A percentile compares a stretch with the other conserved stretches of the same genome.
Evolutionary conservation across 2,797 vertebrate genomes (phyloP).

Genomic region (Philypnodon macrostomus): DNA sequence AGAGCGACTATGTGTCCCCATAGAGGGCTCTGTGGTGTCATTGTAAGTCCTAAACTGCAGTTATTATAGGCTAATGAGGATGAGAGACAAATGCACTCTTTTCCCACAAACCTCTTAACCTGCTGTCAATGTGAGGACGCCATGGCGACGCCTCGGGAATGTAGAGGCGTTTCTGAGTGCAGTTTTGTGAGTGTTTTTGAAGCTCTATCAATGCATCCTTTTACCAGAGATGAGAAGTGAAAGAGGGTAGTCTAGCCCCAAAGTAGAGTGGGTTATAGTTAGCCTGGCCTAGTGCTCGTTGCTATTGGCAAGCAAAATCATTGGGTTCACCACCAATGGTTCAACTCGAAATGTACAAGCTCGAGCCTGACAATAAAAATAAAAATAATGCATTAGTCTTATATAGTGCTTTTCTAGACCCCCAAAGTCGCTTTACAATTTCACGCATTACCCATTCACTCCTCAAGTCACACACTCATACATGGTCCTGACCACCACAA

Average conservation of each 20-base stretch:
- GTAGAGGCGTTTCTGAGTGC: conserved; percentile 58
- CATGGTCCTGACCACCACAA: no score
- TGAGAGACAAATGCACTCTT: conserved; percentile 64
- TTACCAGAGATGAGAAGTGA: conserved; percentile 26
- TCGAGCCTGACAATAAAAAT: no score
- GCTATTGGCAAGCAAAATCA: no score
- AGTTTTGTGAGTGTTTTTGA: conserved; percentile 50
- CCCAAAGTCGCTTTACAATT: no score
- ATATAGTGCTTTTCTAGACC: no score
- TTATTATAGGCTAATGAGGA: conserved; percentile 63
- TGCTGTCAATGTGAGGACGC: conserved; percentile 68
- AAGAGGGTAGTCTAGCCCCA: no score
- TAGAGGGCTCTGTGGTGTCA: conserved; percentile 56
- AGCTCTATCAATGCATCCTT: conserved; percentile 61
- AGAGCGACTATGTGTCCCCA: conserved; percentile 22
- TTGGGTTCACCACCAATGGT: no score
- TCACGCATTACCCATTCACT: no score
- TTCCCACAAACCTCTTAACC: conserved; percentile 80
- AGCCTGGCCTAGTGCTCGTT: no score
- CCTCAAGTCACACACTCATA: no score
- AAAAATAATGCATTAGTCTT: no score
- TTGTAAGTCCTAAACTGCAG: conserved; percentile 52
- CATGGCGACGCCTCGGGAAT: conserved; percentile 75
- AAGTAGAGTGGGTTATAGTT: conserved; percentile 37
- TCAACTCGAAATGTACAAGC: no score